A percentile compares a stretch with the other conserved stretches of the same genome.
These are phyloP conservation scores for Sebastiscus tertius DNA, from an alignment of 2,797 vertebrate species.

Conservation along the genomic window DNA sequence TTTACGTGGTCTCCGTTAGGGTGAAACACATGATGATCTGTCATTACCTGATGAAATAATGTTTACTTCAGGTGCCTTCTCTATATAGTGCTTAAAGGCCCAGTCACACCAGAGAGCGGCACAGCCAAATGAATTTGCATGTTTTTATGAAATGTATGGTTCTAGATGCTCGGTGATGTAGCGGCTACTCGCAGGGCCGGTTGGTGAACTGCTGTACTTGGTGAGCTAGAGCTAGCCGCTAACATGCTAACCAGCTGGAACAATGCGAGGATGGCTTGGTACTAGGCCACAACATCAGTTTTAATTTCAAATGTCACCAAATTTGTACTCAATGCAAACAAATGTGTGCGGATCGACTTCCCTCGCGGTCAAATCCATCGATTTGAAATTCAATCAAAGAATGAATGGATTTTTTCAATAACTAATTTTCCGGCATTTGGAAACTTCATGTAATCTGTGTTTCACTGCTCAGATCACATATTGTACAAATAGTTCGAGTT, in stretches of 20 bases:
- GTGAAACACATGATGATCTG: background rate
- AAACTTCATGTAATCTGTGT: background rate
- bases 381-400: background rate
- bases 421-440: background rate
- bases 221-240: background rate
- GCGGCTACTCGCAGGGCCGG: background rate
- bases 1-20: background rate
- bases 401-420: background rate
- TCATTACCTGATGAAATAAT: background rate
- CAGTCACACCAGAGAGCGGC: background rate
- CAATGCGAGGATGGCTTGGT: background rate
- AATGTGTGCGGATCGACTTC: background rate
- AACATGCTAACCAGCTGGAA: background rate
- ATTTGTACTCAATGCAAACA: background rate
- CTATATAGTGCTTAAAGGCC: background rate
- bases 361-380: background rate
- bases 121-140: background rate
- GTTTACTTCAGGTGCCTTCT: background rate
- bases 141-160: background rate
- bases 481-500: background rate
- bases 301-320: background rate
- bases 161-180: background rate
- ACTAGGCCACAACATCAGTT: background rate
- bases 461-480: background rate
- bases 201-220: background rate